These are phyloP conservation scores for Holothuria leucospilota DNA, from an alignment of 53 echinoderm and acorn worm species.

Conservation along the genomic window DNA sequence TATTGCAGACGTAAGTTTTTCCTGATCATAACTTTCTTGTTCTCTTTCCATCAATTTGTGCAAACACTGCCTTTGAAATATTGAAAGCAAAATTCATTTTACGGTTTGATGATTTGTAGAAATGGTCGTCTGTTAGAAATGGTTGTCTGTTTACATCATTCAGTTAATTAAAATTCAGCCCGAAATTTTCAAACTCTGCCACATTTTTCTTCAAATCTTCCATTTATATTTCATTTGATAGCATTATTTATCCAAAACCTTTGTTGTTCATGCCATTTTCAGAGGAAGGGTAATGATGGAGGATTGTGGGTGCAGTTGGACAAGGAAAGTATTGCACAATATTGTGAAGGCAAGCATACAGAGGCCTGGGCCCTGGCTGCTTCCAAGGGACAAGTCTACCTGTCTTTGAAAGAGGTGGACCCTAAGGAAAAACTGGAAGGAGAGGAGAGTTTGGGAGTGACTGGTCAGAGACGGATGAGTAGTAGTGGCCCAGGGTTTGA, in stretches of 20 bases:
- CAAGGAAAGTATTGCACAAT: slow-evolving; percentile 87
- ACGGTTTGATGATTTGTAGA: too few species aligned
- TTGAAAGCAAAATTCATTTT: too few species aligned
- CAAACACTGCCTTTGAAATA: not conserved
- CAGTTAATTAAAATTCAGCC: too few species aligned
- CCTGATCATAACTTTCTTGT: not conserved
- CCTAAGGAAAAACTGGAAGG: slow-evolving; percentile 21
- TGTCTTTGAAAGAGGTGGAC: slow-evolving; percentile 38
- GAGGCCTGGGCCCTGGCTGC: slow-evolving; percentile 94
- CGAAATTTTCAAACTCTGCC: too few species aligned
- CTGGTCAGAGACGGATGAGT: slow-evolving; percentile 39
- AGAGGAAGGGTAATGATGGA: slow-evolving; percentile 66
- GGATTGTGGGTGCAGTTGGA: slow-evolving; percentile 91
- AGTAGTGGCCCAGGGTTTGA: slow-evolving; percentile 71
- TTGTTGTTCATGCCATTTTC: not conserved
- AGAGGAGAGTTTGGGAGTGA: slow-evolving; percentile 61
- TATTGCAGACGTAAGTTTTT: slow-evolving; percentile 73
- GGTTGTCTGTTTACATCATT: too few species aligned
- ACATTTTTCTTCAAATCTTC: too few species aligned
- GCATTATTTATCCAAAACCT: too few species aligned
- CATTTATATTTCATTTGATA: too few species aligned
- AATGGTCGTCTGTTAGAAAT: too few species aligned
- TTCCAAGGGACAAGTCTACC: slow-evolving; percentile 73
- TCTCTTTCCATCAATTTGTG: not conserved
- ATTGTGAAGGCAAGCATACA: slow-evolving; percentile 94